A percentile compares a stretch with the other conserved stretches of the same genome.
Conservation (phyloP, 2,888 invertebrate genomes). For the Hetaerina titia region DNA sequence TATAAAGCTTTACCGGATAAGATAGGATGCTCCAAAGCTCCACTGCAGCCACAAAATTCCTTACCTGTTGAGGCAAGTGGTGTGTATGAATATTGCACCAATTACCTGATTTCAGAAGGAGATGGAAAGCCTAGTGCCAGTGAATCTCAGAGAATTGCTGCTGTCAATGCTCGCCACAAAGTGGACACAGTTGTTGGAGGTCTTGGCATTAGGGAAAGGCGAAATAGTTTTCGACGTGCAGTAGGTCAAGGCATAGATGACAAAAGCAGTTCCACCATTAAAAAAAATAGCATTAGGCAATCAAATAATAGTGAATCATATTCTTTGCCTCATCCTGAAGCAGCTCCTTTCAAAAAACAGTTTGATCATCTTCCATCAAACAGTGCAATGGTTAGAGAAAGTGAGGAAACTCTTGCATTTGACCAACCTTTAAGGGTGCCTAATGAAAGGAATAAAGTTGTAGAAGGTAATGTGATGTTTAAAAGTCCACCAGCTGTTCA, state of each 20-base stretch:
- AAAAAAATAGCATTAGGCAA: background rate
- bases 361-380: background rate
- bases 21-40: conserved; percentile 52
- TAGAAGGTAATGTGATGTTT: conserved; percentile 19
- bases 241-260: conserved; percentile 73
- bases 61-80: conserved; percentile 70
- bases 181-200: conserved; percentile 72
- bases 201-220: conserved; percentile 74
- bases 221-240: conserved; percentile 75
- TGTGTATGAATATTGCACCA: conserved; percentile 70
- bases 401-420: background rate
- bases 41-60: conserved; percentile 71
- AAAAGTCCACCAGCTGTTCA: conserved; percentile 28
- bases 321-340: conserved; percentile 10
- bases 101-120: conserved; percentile 69
- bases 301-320: conserved; percentile 18
- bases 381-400: background rate
- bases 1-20: conserved; percentile 12
- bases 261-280: background rate
- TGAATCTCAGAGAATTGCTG: conserved; percentile 70
- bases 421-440: background rate
- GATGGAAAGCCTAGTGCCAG: conserved; percentile 12
- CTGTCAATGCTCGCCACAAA: conserved; percentile 69
- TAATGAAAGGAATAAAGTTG: conserved; percentile 5
- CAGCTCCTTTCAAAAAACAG: background rate